phyloP scores from a whole-genome alignment of 2,888 invertebrate genomes.

The Dryobotodes eremita region DNA sequence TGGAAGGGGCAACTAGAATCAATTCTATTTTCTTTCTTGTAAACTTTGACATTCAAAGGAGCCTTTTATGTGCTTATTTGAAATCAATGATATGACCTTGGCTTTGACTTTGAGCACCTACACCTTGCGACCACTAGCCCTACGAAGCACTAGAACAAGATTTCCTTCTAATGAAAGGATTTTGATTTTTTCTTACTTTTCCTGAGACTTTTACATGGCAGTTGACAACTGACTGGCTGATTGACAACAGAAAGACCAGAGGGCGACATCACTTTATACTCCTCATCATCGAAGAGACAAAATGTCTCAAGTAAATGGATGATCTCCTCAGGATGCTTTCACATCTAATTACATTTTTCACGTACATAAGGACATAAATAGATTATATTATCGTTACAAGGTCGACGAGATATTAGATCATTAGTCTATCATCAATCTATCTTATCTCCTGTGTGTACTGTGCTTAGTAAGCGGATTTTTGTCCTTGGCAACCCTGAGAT shows the following conservation, averaged over 20 bases:
- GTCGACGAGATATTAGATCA: constrained; percentile 44
- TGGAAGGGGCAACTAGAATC: too few species aligned
- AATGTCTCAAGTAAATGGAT: constrained; percentile 20
- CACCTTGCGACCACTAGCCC: too few species aligned
- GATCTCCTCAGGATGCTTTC: constrained; percentile 11
- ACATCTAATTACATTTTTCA: constrained; percentile 40
- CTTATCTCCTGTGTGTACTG: constrained; percentile 38
- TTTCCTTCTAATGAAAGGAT: too few species aligned
- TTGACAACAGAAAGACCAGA: neutral
- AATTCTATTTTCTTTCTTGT: too few species aligned
- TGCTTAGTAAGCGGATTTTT: constrained; percentile 30
- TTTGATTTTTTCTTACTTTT: neutral
- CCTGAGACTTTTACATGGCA: neutral
- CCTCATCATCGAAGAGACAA: constrained; percentile 6
- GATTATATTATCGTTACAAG: constrained; percentile 25
- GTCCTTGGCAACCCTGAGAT: constrained; percentile 6
- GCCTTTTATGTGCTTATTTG: too few species aligned
- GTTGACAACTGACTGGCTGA: too few species aligned
- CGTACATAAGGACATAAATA: constrained; percentile 7
- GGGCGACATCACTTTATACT: neutral
- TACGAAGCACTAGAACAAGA: too few species aligned
- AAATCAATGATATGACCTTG: too few species aligned
- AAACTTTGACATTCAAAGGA: too few species aligned
- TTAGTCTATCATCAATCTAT: constrained; percentile 59
- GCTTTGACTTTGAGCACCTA: too few species aligned